A percentile compares a stretch with the other conserved stretches of the same genome.
Conservation (phyloP, 2,797 vertebrate species). For the Sebastes flavidus region DNA sequence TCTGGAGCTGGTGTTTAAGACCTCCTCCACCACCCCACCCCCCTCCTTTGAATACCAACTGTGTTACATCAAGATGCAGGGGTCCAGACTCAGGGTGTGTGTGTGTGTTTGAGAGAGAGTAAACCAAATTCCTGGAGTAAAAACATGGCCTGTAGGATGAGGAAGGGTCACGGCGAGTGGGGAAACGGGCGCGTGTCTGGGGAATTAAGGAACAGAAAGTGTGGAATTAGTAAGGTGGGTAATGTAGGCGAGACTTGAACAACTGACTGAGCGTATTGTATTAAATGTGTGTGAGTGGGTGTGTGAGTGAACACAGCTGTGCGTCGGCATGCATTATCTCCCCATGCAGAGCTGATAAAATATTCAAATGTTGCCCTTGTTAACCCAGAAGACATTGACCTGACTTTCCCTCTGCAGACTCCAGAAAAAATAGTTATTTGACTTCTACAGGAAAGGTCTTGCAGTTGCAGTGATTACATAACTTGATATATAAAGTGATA, state of each 20-base stretch:
- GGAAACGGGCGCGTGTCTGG: conserved; percentile 5
- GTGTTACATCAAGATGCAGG: conserved; percentile 71
- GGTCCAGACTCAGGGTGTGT: conserved; percentile 32
- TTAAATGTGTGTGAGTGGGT: conserved; percentile 37
- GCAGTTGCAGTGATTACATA: neutral
- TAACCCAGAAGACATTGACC: conserved; percentile 21
- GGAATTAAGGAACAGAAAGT: conserved; percentile 19
- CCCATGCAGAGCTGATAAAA: conserved; percentile 37
- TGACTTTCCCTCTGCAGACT: neutral
- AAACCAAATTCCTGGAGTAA: conserved; percentile 59
- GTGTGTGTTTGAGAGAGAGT: conserved; percentile 5
- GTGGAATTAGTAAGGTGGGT: conserved; percentile 24
- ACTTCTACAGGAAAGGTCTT: neutral
- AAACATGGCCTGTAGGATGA: conserved; percentile 39
- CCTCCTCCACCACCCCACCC: neutral
- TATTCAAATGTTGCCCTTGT: conserved; percentile 30
- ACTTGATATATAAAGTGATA: neutral
- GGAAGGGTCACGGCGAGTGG: conserved; percentile 21
- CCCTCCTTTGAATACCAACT: conserved; percentile 69
- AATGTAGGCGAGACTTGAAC: conserved; percentile 24
- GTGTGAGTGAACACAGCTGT: conserved; percentile 50
- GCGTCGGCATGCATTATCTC: conserved; percentile 49
- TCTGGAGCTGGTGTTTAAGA: conserved; percentile 66
- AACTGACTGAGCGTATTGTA: conserved; percentile 42
- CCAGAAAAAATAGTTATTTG: neutral